A percentile compares a stretch with the other conserved stretches of the same genome.
phyloP scores from a whole-genome alignment of 2,888 invertebrate species.

The Idaea biselata region DNA sequence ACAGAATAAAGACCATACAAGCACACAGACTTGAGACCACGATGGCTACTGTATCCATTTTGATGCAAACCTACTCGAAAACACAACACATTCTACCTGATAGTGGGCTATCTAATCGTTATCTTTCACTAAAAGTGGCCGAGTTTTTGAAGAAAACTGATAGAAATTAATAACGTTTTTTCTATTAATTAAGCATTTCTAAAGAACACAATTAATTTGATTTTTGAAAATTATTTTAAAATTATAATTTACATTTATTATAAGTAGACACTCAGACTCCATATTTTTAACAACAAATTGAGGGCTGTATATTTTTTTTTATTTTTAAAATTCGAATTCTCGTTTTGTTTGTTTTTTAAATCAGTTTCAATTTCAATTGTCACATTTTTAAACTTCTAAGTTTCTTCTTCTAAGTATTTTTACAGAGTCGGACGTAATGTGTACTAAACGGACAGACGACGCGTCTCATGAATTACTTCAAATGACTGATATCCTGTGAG shows the following conservation, averaged over 20 bases:
- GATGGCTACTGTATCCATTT: slow-evolving; percentile 50
- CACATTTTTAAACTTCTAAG: no score
- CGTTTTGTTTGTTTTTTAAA: no score
- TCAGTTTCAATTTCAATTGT: no score
- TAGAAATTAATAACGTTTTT: not conserved
- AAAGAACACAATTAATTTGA: not conserved
- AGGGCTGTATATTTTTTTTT: no score
- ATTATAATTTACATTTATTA: not conserved
- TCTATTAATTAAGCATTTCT: not conserved
- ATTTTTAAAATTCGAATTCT: no score
- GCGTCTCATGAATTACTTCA: not conserved
- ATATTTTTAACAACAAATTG: no score
- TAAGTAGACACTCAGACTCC: not conserved
- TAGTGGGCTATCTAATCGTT: not conserved
- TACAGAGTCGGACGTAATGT: no score
- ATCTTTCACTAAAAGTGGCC: not conserved
- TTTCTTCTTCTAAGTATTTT: no score
- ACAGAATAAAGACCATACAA: slow-evolving; percentile 50
- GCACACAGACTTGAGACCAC: slow-evolving; percentile 45
- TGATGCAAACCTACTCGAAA: slow-evolving; percentile 14
- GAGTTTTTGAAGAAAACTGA: not conserved
- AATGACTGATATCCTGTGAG: not conserved
- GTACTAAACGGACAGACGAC: no score
- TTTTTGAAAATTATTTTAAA: no score
- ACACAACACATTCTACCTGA: not conserved